Evolutionary conservation across 2,888 invertebrate genomes (phyloP), one percentile per base, ranked within the genome.

Genomic region (Tanaodytes sp.): DNA sequence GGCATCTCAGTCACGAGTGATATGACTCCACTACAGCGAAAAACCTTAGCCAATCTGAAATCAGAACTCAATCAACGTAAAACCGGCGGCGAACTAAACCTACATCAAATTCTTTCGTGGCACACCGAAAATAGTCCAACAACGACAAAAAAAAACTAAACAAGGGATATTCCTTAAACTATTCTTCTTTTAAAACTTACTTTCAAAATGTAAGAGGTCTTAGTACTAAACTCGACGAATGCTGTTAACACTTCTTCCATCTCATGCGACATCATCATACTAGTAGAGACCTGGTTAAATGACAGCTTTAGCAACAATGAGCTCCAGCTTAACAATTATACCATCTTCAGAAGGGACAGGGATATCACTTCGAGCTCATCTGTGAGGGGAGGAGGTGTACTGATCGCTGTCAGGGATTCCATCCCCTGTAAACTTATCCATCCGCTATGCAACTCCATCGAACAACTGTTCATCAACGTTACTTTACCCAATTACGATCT

Each of bases 131-230:
- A 18, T 42, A 18, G 11, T 42, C 9, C 18, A n/a, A n/a, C n/a
- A n/a, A n/a, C 12, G 20, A 20, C 9, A 2, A 42, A 42, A 16
- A 18, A 42, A 42, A 31, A 46, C 9, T 30, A 15, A 30, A n/a
- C n/a, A n/a, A n/a, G 31, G 11, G 31, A 27, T 30, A 31, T 2
- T 8, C 15, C 31, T 11, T 1, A 1, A 11, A 1, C 2, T 4
- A 40, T 31, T 11, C 3, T 15, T 9, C 9, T 31, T 14, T 31
- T 2, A 9, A 12, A 11, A 15, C 88, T 88, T 16, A 64, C 16
- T 64, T 49, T 20, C 57, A 57, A 20, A 64, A 64, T 49, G 64
- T 48, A 14, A 48, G 43, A 8, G 43, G 64, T 8, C 23, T 57
- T 1, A 48, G 49, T 5, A 46, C 46, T 12, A 64, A 57, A 20